Base-by-base conservation (phyloP, 53 echinoderm and acorn worm species). In the Paelopatides confundens region DNA sequence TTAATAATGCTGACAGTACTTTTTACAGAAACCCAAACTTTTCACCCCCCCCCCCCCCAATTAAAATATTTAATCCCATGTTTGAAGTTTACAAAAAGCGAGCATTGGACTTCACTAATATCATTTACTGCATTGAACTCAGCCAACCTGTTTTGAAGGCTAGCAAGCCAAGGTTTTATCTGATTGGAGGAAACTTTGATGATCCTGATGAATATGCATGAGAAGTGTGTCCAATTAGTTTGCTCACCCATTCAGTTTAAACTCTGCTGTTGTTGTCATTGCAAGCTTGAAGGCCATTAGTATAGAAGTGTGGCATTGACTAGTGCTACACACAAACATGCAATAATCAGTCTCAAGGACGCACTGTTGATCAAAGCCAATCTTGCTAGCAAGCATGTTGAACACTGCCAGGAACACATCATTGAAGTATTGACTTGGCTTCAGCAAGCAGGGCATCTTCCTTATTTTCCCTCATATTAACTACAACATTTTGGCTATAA, bases 171-270 rank as follows among this genome's bases (percentile, higher is more conserved):
- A 38, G 40, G 35, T 39, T 33, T 39, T 21, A 14, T 35, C 38
- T 50, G 51, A 77, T 77, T 77, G 77, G 77, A 46, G 47, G 49
- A 77, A 77, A 77, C 77, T 77, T 77, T 77, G 29, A 21, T 50
- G 50, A 50, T 49, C 77, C 48, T 77, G 36, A 48, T 77, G 77
- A 77, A 49, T 77, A 77, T 77, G 46, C 77, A 77, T 12, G 12
- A 31, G 38, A 27, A 31, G 5, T 68, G 47, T 77, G 26, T 77
- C 33, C 35, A 43, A 49, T 50, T 48, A 37, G 70, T 70, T 35
- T 58, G 58, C 29, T 50, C 49, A 47, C 49, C 77, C 49, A 47
- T 50, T 43, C 77, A 47, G 14, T 31, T 13, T 48, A 27, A 49
- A 77, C 49, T 27, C 79, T 51, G 52, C 31, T n/a, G n/a, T n/a